Conservation (phyloP, 2,113 vertebrate species). For the Limanda limanda region DNA sequence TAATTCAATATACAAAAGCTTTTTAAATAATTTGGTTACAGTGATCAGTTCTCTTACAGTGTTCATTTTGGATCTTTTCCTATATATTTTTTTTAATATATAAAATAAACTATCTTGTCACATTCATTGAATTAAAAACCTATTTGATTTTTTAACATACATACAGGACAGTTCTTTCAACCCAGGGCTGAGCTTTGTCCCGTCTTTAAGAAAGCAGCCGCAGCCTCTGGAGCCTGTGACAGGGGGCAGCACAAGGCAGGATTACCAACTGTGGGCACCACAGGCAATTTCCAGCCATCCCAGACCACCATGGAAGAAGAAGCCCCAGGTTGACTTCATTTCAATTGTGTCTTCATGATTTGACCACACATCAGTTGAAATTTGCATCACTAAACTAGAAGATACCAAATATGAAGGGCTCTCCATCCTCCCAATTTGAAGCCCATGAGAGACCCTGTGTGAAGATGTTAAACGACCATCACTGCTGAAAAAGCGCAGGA, state of each 20-base stretch:
- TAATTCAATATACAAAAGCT: too few relatives aligned
- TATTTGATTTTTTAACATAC: not conserved
- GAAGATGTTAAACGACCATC: not conserved
- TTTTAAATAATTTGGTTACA: too few relatives aligned
- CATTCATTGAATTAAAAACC: not conserved
- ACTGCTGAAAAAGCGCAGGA: not conserved
- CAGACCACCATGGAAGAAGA: not conserved
- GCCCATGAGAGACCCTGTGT: not conserved
- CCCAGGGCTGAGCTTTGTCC: not conserved
- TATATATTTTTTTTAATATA: too few relatives aligned
- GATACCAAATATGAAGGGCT: not conserved
- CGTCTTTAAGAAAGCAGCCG: not conserved
- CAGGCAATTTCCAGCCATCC: not conserved
- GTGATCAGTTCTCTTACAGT: too few relatives aligned
- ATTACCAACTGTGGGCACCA: not conserved
- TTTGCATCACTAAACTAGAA: not conserved
- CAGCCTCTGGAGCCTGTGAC: not conserved
- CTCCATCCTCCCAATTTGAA: not conserved
- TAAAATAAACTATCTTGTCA: not conserved
- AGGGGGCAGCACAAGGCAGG: slow-evolving; percentile 12
- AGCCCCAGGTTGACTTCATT: not conserved
- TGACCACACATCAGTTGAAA: not conserved
- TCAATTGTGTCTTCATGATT: not conserved
- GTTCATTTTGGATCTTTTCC: too few relatives aligned
- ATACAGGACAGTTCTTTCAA: not conserved